Evolutionary conservation across 2,888 invertebrate genomes (phyloP), one percentile per base, ranked within the genome.

Genomic region (Meandrusa payeni): DNA sequence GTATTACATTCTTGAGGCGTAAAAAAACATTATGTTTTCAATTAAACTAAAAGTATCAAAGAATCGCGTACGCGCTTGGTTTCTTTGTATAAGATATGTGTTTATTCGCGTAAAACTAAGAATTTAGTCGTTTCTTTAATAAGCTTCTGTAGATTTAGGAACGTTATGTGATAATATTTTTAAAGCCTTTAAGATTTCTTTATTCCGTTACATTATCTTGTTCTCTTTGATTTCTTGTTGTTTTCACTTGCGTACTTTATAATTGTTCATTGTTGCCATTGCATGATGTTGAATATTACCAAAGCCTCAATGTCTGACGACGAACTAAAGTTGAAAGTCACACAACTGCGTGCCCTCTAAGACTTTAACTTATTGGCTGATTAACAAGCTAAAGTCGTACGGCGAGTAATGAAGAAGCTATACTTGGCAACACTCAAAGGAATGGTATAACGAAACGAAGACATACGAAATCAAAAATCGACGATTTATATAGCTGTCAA

Each of bases 1-100:
- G 80, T 81, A 80, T 81, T 81, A 79, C 61, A 70, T 67, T 54
- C 61, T 72, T 69, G 73, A 76, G 75, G 74, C 73, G 65, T 68
- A 48, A 55, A 51, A 40, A 49, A 40, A 44, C 48, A 53, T 51
- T 54, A 48, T 52, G 47, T 50, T 46, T 40, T 43, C 41, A 44
- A 27, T 46, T 45, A 47, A 41, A 50, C 44, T 38, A 47, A 52
- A 31, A 50, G 46, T 46, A 31, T 31, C 41, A 44, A 48, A 52
- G 48, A 57, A 51, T 54, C 55, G 49, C 51, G 46, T 45, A 51
- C 38, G 46, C 47, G 51, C 41, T 50, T 56, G 28, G 41, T 48
- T 46, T 32, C 13, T 7, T 15, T 26, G 28, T 20, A 41, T 19
- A 12, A 41, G 11, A 24, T 41, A 49, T 11, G 5, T 10, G 23